Percentiles rank a stretch among this genome's conserved stretches.
These are phyloP conservation scores for Ostrea edulis DNA, from an alignment of 1,140 invertebrate species.

Conservation along the genomic window DNA sequence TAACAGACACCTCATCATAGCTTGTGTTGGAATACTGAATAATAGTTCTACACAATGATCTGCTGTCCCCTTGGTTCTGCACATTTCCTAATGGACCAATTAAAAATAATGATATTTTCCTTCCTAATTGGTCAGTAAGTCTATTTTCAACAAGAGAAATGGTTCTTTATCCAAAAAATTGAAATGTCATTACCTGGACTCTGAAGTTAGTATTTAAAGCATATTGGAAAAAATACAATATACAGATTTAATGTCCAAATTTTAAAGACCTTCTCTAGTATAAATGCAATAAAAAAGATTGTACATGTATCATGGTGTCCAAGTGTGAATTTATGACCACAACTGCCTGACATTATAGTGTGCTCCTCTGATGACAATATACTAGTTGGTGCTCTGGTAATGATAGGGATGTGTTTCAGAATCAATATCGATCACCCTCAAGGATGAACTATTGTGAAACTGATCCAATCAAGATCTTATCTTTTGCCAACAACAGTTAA, in stretches of 20 bases:
- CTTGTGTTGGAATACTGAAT: no score
- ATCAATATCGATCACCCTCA: constrained; percentile 9
- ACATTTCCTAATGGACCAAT: no score
- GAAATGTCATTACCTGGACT: no score
- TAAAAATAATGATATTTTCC: no score
- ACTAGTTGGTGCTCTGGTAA: neutral
- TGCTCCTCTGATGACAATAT: neutral
- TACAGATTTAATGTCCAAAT: neutral
- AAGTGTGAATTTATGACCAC: neutral
- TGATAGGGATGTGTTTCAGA: neutral
- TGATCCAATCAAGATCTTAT: constrained; percentile 21
- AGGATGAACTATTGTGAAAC: constrained; percentile 20
- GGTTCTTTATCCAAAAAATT: no score
- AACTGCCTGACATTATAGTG: neutral
- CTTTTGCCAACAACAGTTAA: constrained; percentile 26
- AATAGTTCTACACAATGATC: no score
- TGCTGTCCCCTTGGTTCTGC: no score
- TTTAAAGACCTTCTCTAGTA: neutral
- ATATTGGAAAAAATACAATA: no score
- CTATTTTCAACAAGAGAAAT: no score
- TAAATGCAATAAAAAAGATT: neutral
- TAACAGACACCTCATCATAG: no score
- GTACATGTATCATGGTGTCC: neutral
- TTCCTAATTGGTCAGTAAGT: no score
- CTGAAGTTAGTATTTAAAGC: no score